These are phyloP conservation scores for Orestias chungarensis DNA, from an alignment of 2,797 vertebrate genomes.

Conservation along the genomic window DNA sequence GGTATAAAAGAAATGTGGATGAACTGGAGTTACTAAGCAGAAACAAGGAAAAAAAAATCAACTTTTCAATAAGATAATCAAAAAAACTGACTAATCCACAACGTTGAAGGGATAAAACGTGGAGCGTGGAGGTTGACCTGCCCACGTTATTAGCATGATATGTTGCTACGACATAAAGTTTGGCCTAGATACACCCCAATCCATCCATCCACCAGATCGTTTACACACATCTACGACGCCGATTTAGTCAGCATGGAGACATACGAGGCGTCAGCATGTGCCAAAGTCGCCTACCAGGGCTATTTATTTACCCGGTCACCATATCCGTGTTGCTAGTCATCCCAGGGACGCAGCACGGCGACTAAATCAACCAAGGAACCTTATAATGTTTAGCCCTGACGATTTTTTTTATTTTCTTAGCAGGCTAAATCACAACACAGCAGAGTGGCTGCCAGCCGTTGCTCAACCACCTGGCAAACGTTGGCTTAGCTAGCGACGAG, in stretches of 20 bases:
- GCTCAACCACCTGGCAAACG: conserved; percentile 23
- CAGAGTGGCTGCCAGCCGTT: conserved; percentile 45
- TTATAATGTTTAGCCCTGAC: neutral
- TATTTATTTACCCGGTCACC: conserved; percentile 32
- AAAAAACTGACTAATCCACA: no score
- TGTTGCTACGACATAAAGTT: conserved; percentile 58
- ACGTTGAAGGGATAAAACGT: conserved; percentile 19
- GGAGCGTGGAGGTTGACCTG: conserved; percentile 37
- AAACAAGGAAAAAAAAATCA: conserved; percentile 22
- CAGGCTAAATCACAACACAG: conserved; percentile 57
- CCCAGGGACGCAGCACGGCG: conserved; percentile 28
- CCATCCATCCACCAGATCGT: conserved; percentile 59
- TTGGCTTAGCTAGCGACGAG: conserved; percentile 61
- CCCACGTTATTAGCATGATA: conserved; percentile 46
- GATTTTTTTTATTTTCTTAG: conserved; percentile 26
- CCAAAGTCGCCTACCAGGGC: conserved; percentile 30
- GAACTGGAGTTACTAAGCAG: conserved; percentile 25
- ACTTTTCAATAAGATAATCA: conserved; percentile 19
- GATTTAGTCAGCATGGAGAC: conserved; percentile 47
- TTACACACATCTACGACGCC: conserved; percentile 67
- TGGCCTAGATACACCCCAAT: conserved; percentile 65
- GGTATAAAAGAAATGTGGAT: conserved; percentile 38
- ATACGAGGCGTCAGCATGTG: conserved; percentile 49
- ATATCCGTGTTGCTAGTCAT: conserved; percentile 21
- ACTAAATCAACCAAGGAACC: conserved; percentile 21